Evolutionary conservation across 64 coral and sea anemone species (phyloP).

Genomic region (Montipora capricornis): DNA sequence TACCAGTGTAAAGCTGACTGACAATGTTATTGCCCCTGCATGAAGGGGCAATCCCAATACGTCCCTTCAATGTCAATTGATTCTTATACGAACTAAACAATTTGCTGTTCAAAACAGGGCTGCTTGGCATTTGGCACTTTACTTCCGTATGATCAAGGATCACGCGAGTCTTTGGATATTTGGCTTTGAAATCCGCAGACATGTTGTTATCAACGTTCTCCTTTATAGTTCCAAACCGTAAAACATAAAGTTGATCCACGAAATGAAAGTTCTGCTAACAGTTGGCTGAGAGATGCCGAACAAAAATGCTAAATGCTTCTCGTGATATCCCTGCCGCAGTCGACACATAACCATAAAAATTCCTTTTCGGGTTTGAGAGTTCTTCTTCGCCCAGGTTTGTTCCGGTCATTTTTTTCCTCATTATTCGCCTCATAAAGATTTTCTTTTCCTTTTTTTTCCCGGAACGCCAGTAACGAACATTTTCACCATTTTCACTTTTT

Average conservation of each 20-base stretch:
- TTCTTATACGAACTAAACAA: too few relatives aligned
- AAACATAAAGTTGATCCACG: too few relatives aligned
- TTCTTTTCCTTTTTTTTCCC: neutral
- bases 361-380: conserved; percentile 38
- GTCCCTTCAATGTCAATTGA: too few relatives aligned
- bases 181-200: conserved; percentile 49
- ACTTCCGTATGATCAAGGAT: conserved; percentile 35
- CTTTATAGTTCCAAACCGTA: conserved; percentile 50
- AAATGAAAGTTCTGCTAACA: conserved; percentile 35
- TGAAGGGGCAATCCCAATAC: too few relatives aligned
- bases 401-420: neutral
- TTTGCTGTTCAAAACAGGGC: too few relatives aligned
- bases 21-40: too few relatives aligned
- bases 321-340: conserved; percentile 40
- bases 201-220: conserved; percentile 28
- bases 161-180: conserved; percentile 43
- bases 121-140: too few relatives aligned
- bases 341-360: conserved; percentile 80
- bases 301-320: conserved; percentile 49
- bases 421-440: neutral
- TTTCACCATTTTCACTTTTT: conserved; percentile 35
- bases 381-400: conserved; percentile 30
- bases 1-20: too few relatives aligned
- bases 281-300: conserved; percentile 57
- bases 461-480: conserved; percentile 36